These are phyloP conservation scores for Ceratina japonica DNA, from an alignment of 1,140 invertebrate genomes.

Conservation along the genomic window DNA sequence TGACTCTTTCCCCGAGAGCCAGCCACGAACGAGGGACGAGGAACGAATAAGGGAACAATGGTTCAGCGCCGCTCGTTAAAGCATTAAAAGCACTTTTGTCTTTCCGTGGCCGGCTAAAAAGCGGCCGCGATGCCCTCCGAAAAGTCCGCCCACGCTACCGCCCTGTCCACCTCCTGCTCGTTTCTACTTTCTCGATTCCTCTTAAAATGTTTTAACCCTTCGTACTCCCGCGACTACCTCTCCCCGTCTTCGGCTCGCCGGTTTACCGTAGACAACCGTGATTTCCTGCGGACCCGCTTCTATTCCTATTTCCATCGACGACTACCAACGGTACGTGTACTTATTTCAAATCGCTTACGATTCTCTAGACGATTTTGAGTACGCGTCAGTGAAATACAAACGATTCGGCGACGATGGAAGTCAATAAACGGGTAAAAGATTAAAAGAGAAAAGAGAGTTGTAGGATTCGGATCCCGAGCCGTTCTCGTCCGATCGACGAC, in stretches of 20 bases:
- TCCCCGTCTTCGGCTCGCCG: background rate
- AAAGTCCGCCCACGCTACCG: background rate
- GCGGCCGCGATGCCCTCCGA: constrained; percentile 37
- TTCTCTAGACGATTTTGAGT: no score
- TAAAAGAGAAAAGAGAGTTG: background rate
- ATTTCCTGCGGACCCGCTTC: background rate
- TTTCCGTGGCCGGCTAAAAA: constrained; percentile 48
- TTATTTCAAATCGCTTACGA: background rate
- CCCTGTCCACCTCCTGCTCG: background rate
- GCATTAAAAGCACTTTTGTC: constrained; percentile 66
- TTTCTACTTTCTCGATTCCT: background rate
- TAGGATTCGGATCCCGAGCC: background rate
- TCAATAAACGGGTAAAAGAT: no score
- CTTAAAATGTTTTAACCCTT: constrained; percentile 29
- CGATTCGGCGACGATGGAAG: no score
- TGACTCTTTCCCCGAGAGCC: constrained; percentile 19
- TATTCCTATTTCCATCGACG: no score
- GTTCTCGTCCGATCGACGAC: constrained; percentile 6
- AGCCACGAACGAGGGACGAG: constrained; percentile 14
- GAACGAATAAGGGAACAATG: constrained; percentile 49
- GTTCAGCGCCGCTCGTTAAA: constrained; percentile 58
- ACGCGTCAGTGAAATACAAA: background rate
- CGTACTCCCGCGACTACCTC: no score
- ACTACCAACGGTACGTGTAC: no score
- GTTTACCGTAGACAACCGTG: no score